Percentiles rank a stretch among this genome's conserved stretches.
Evolutionary conservation across 2,797 vertebrate species (phyloP).

Genomic region (Falco rusticolus): DNA sequence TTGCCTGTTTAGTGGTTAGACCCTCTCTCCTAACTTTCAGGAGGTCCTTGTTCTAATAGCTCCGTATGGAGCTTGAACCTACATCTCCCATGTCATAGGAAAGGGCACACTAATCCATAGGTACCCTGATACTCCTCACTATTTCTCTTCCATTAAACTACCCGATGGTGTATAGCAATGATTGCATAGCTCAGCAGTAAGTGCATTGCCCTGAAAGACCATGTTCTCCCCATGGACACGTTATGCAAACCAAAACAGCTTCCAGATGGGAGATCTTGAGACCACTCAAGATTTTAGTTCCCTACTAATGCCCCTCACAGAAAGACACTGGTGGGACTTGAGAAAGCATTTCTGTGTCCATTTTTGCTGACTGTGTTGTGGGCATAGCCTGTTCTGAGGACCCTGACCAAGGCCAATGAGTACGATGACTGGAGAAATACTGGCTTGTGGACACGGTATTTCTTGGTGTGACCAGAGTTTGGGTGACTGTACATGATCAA

Average conservation of each 20-base stretch:
- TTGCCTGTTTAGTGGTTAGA: neutral
- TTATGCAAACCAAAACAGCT: neutral
- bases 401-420: neutral
- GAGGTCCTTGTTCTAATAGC: neutral
- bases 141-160: neutral
- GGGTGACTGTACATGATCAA: neutral
- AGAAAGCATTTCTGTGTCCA: neutral
- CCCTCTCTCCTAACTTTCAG: neutral
- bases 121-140: too few species aligned
- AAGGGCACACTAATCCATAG: neutral
- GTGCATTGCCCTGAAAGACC: neutral
- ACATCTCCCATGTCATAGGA: neutral
- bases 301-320: neutral
- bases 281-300: neutral
- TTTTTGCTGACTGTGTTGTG: neutral
- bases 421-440: neutral
- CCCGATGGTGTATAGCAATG: fast-evolving
- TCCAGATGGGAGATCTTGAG: neutral
- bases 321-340: neutral
- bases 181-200: neutral
- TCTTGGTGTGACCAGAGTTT: neutral
- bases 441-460: neutral
- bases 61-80: neutral
- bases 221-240: fast-evolving
- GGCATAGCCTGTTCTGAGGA: neutral